phyloP scores from a whole-genome alignment of 2,888 invertebrate species.

The Plebejus argus region DNA sequence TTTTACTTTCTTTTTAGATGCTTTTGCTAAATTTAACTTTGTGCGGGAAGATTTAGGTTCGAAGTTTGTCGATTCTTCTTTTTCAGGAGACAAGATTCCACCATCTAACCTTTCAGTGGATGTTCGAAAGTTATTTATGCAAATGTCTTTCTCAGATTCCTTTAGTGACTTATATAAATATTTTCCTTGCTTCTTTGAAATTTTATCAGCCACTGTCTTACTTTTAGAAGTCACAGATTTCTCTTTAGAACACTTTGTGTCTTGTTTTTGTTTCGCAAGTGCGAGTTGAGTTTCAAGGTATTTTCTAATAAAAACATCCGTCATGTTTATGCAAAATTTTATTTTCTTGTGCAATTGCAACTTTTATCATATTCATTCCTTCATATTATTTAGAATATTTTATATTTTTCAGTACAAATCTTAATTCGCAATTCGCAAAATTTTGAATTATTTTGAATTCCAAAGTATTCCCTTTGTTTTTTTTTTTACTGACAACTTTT shows the following conservation, averaged over 20 bases:
- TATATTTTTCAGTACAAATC: no score
- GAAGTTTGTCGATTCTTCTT: background rate
- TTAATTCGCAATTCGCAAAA: no score
- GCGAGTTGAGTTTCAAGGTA: slow-evolving; percentile 70
- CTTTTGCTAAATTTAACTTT: slow-evolving; percentile 39
- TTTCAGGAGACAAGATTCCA: background rate
- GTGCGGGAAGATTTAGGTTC: background rate
- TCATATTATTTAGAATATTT: no score
- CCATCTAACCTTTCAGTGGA: background rate
- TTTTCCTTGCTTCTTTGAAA: slow-evolving; percentile 65
- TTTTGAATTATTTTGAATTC: background rate
- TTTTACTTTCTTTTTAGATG: slow-evolving; percentile 65
- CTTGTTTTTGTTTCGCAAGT: slow-evolving; percentile 61
- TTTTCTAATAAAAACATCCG: slow-evolving; percentile 62
- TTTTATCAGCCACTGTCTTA: slow-evolving; percentile 60
- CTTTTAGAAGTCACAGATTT: slow-evolving; percentile 60
- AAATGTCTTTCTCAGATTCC: slow-evolving; percentile 17
- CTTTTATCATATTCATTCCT: no score
- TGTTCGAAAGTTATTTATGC: background rate
- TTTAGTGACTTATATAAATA: slow-evolving; percentile 40
- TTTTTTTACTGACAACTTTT: background rate
- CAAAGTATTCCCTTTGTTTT: background rate
- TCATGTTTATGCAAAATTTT: slow-evolving; percentile 48
- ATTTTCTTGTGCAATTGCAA: slow-evolving; percentile 40
- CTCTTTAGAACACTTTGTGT: slow-evolving; percentile 49